phyloP scores from a whole-genome alignment of 1,140 invertebrate species.

The Brachionus asplanchnoidis region DNA sequence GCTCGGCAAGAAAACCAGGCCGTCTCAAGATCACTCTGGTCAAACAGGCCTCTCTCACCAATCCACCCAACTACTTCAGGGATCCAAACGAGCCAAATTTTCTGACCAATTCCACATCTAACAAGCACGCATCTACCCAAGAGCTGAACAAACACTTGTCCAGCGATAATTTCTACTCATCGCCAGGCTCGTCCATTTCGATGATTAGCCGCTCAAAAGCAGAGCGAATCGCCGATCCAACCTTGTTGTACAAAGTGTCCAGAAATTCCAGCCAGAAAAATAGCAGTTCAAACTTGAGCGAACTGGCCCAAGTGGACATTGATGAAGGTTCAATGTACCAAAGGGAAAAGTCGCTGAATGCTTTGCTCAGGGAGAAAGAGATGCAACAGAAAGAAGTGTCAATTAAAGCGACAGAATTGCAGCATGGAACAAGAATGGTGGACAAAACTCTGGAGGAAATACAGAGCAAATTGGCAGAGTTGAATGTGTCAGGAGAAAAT shows the following conservation, averaged over 20 bases:
- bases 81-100: not conserved
- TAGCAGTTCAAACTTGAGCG: constrained; percentile 6
- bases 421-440: not conserved
- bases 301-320: not conserved
- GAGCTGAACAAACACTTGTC: not conserved
- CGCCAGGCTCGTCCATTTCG: not conserved
- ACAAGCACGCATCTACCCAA: not conserved
- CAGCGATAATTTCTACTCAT: not conserved
- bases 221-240: not conserved
- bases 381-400: not conserved
- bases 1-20: not conserved
- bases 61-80: constrained; percentile 24
- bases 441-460: not conserved
- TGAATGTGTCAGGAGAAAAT: not conserved
- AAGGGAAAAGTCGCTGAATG: not conserved
- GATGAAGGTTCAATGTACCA: not conserved
- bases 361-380: not conserved
- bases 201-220: not conserved
- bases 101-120: not conserved
- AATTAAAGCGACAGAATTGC: not conserved
- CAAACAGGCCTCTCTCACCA: constrained; percentile 9
- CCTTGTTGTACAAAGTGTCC: not conserved
- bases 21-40: not conserved
- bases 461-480: not conserved
- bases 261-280: not conserved